Evolutionary conservation across 2,888 invertebrate species (phyloP).

Genomic region (Cephonodes hylas): DNA sequence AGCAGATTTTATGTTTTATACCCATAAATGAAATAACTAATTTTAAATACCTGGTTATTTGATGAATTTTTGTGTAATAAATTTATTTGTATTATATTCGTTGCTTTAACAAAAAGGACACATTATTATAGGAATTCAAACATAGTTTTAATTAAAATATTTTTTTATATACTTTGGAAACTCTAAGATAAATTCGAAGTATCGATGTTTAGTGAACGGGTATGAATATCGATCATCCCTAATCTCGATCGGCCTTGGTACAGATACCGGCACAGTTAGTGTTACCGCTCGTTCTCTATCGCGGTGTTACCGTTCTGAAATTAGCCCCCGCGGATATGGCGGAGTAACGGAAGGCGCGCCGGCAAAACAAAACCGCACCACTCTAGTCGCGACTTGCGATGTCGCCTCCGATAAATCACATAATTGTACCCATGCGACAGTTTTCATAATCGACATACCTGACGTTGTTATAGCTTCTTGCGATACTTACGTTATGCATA

Average conservation of each 20-base stretch:
- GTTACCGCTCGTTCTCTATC: constrained; percentile 50
- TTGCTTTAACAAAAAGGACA: not conserved
- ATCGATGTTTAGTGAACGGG: constrained; percentile 27
- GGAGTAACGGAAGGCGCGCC: constrained; percentile 24
- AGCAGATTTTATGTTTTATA: no score
- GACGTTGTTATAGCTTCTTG: not conserved
- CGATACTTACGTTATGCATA: no score
- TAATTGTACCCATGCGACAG: not conserved
- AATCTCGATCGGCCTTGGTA: constrained; percentile 59
- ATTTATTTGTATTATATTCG: no score
- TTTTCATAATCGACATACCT: not conserved
- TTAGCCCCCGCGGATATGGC: constrained; percentile 44
- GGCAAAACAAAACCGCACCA: constrained; percentile 2
- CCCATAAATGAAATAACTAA: no score
- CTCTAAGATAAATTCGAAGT: not conserved
- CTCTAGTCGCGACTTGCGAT: not conserved
- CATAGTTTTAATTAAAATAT: not conserved
- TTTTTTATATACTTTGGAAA: not conserved
- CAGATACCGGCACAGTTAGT: constrained; percentile 58
- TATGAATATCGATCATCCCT: constrained; percentile 42
- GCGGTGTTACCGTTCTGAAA: constrained; percentile 56
- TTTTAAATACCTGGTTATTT: no score
- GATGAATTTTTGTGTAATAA: no score
- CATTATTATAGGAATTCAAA: not conserved
- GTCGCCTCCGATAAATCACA: not conserved